Evolutionary conservation across 1,140 invertebrate species (phyloP), one percentile per base, ranked within the genome.

Genomic region (Formica selysi): DNA sequence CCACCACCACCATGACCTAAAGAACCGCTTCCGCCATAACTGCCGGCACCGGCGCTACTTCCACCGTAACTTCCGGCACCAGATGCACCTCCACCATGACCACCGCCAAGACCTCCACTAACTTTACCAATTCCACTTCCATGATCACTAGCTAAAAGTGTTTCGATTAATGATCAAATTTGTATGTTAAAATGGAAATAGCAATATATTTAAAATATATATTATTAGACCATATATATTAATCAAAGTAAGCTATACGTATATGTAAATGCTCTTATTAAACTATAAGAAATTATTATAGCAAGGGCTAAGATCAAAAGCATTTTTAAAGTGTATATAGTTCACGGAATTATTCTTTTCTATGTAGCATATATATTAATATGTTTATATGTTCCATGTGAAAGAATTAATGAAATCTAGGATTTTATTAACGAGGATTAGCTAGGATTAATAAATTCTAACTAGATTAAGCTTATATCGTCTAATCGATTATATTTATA

Each of bases 61-160:
- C 86, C 86, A 38, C 78, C 26, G 29, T 73, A 62, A 22, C 83
- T 29, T n/a, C 73, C 71, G n/a, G 36, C 32, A 2, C 76, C 22
- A 11, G 51, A 44, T 13, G 38, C 68, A 32, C 74, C 64, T 32
- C 73, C 73, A 36, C 71, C 54, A 29, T 57, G n/a, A 48, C 83
- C 81, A n/a, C 61, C 78, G 36, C 62, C 38, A 41, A 54, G 13
- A 67, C n/a, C 36, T 44, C 59, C 85, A 22, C 32, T 19, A 16
- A 51, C 1, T 48, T 54, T 62, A 65, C 6, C 0, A 11, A 44
- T 19, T 22, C 79, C 84, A 32, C 41, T 13, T 2, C 73, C 73
- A 51, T 11, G 38, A 10, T n/a, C 11, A 70, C 38, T 73, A 16
- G 65, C 70, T 81, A 83, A 48, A 61, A 83, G 16, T 59, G 22